Conservation (phyloP, 2,888 invertebrate species). For the Drosophila formosana region DNA sequence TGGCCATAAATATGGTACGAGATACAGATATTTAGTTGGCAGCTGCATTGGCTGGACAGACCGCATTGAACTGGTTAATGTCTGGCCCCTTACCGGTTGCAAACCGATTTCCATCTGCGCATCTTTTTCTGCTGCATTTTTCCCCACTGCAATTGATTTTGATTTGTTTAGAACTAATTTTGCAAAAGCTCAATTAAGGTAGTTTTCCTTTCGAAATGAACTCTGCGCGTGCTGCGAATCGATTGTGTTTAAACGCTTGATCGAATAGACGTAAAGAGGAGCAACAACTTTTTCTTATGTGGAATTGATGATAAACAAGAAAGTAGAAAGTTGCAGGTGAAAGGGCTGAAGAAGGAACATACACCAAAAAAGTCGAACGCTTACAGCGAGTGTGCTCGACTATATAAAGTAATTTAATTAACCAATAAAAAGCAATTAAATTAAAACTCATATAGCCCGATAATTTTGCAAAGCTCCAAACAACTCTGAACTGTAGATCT, state of each 20-base stretch:
- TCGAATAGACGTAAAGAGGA: no score
- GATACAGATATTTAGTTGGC: slow-evolving; percentile 32
- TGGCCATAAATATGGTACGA: slow-evolving; percentile 21
- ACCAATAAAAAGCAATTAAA: no score
- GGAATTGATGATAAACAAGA: no score
- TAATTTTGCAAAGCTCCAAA: no score
- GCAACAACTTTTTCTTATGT: neutral
- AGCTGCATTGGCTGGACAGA: slow-evolving; percentile 40
- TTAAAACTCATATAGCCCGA: no score
- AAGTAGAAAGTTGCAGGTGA: no score
- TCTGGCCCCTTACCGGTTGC: slow-evolving; percentile 49
- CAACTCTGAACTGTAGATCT: no score
- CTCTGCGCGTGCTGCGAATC: slow-evolving; percentile 27
- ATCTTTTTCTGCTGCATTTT: slow-evolving; percentile 1
- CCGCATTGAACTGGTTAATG: slow-evolving; percentile 54
- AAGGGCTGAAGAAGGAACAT: no score
- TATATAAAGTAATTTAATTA: no score
- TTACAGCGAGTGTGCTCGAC: no score
- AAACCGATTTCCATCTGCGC: slow-evolving; percentile 20
- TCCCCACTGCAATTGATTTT: slow-evolving; percentile 43
- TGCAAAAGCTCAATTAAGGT: slow-evolving; percentile 10
- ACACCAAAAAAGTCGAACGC: no score
- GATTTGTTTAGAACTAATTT: slow-evolving; percentile 54
- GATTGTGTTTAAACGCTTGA: neutral
- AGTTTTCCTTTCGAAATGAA: slow-evolving; percentile 13